Conservation (phyloP, 2,113 vertebrate genomes). For the Rhinogobius similis region DNA sequence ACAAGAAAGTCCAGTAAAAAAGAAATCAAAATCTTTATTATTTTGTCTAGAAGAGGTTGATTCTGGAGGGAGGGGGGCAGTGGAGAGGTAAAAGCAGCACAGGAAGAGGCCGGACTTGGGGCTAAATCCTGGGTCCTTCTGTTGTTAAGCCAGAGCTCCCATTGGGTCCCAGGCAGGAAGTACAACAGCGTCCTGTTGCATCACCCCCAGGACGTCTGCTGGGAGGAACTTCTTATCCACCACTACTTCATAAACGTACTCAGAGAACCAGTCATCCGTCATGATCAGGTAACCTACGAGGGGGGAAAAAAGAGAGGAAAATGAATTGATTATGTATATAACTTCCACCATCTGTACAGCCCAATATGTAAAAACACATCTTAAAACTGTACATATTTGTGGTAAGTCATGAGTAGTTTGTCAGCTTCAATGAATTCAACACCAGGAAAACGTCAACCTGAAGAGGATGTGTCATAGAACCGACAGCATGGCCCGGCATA, state of each 20-base stretch:
- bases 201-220: constrained; percentile 85
- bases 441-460: no score
- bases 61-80: constrained; percentile 29
- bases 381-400: no score
- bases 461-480: no score
- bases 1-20: constrained; percentile 66
- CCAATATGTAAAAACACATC: no score
- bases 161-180: constrained; percentile 98
- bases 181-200: constrained; percentile 86
- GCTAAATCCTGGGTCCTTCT: constrained; percentile 36
- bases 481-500: no score
- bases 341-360: no score
- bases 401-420: no score
- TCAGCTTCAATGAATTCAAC: background rate
- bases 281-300: constrained; percentile 93
- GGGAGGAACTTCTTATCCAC: constrained; percentile 89
- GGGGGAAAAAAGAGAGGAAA: background rate
- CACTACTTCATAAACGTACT: constrained; percentile 97
- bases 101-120: constrained; percentile 47
- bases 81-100: constrained; percentile 64
- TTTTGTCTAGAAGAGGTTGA: constrained; percentile 69
- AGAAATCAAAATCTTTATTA: constrained; percentile 69
- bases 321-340: no score
- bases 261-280: constrained; percentile 96
- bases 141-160: constrained; percentile 88